phyloP scores from a whole-genome alignment of 2,113 vertebrate genomes.

The Sapajus apella region DNA sequence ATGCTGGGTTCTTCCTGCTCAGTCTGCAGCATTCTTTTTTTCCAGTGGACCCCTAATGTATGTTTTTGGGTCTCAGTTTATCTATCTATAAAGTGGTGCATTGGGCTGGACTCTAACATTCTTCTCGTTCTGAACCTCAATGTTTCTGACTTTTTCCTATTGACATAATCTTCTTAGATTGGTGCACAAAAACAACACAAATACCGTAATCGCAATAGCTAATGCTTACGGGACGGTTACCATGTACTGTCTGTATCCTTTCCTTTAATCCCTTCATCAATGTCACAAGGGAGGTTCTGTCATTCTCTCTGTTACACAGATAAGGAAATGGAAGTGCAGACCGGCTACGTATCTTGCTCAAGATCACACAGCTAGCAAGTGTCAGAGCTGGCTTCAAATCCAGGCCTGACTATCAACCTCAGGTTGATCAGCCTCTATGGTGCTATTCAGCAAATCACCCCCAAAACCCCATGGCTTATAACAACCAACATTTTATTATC shows the following conservation, averaged over 20 bases:
- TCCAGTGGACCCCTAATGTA: not conserved
- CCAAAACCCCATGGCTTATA: accelerated
- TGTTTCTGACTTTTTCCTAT: not conserved
- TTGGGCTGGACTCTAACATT: no score
- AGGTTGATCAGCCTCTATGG: not conserved
- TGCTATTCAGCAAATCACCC: not conserved
- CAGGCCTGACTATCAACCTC: not conserved
- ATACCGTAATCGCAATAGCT: not conserved
- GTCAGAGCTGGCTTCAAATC: not conserved
- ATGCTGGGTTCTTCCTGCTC: not conserved
- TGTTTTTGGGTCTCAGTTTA: not conserved
- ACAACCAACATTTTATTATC: accelerated
- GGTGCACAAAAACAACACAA: not conserved
- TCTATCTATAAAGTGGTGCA: not conserved
- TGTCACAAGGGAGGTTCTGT: not conserved
- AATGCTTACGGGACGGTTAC: accelerated
- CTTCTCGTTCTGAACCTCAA: no score
- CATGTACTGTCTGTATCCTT: accelerated
- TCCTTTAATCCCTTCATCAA: not conserved
- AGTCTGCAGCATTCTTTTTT: not conserved
- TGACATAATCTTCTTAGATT: not conserved
- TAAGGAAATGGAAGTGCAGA: not conserved
- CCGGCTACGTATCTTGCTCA: accelerated
- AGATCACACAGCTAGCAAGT: not conserved
- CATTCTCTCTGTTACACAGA: not conserved